Evolutionary conservation across 2,888 invertebrate genomes (phyloP), one percentile per base, ranked within the genome.

Genomic region (Drosophila trichaetosa): DNA sequence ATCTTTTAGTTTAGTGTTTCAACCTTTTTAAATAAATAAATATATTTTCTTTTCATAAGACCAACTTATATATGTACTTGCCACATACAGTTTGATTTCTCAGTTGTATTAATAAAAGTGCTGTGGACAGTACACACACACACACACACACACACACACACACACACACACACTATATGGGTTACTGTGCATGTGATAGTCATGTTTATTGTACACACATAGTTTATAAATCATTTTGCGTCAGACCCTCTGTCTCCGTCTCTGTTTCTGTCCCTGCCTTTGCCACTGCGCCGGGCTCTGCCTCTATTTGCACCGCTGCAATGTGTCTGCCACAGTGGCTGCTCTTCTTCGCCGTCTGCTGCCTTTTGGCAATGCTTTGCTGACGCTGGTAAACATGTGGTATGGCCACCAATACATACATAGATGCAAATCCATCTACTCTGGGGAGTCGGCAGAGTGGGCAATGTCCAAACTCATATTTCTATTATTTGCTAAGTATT

Each of bases 171-270:
- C 13, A 21, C 53, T n/a, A 4, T 52, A n/a, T 62, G 54, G 52
- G 53, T 56, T 33, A 29, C 52, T 42, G 21, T 69, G 58, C 67
- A 60, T 63, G 58, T 63, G 67, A 48, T 40, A 64, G 76, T 71
- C 59, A 63, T 79, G 70, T 72, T 79, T 69, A 72, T 71, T 73
- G 73, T 72, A 68, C 58, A 73, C 73, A 75, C 68, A 66, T 52
- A 70, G 82, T 65, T 71, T 82, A 76, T 85, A 90, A 87, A 89
- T 90, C 79, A 87, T 87, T 89, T 84, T 90, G 79, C 90, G 86
- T 90, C 89, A 89, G 79, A 71, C 83, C 68, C 62, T 67, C 57
- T 42, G 60, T 33, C 49, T 57, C 33, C 38, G 71, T 34, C 34
- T 56, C 46, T 67, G 46, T 13, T 27, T 38, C 36, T 18, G 24